A percentile compares a stretch with the other conserved stretches of the same genome.
phyloP scores from a whole-genome alignment of 2,888 invertebrate genomes.

The Hirtodrosophila cameraria region DNA sequence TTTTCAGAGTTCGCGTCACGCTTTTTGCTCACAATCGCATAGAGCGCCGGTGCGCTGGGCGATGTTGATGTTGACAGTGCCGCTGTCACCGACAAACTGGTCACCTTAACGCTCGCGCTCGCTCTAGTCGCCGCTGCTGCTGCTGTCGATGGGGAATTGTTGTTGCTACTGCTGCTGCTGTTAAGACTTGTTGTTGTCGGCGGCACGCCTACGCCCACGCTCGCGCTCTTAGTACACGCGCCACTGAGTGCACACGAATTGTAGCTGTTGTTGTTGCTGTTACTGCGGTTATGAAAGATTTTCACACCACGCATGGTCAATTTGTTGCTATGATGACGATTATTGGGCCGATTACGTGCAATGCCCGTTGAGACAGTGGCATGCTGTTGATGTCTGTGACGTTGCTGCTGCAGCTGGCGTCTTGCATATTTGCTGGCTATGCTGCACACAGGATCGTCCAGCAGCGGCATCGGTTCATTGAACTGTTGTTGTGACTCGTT shows the following conservation, averaged over 20 bases:
- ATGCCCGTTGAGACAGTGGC: constrained; percentile 69
- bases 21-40: constrained; percentile 81
- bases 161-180: constrained; percentile 6
- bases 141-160: constrained; percentile 16
- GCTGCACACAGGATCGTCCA: constrained; percentile 81
- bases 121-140: constrained; percentile 38
- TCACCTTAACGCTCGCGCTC: constrained; percentile 36
- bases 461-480: constrained; percentile 52
- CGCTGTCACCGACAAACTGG: constrained; percentile 71
- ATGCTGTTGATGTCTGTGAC: constrained; percentile 72
- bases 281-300: constrained; percentile 83
- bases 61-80: constrained; percentile 65
- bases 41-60: constrained; percentile 63
- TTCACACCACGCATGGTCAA: constrained; percentile 83
- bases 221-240: constrained; percentile 32
- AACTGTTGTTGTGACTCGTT: constrained; percentile 34
- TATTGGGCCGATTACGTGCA: constrained; percentile 73
- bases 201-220: constrained; percentile 38
- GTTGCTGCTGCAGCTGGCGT: constrained; percentile 72
- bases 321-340: constrained; percentile 80
- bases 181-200: constrained; percentile 26
- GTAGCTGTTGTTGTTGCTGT: too few relatives aligned
- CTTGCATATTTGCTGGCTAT: constrained; percentile 82
- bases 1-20: constrained; percentile 51
- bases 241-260: constrained; percentile 47